Conservation (phyloP, 2,888 invertebrate species). For the Archips xylosteana region DNA sequence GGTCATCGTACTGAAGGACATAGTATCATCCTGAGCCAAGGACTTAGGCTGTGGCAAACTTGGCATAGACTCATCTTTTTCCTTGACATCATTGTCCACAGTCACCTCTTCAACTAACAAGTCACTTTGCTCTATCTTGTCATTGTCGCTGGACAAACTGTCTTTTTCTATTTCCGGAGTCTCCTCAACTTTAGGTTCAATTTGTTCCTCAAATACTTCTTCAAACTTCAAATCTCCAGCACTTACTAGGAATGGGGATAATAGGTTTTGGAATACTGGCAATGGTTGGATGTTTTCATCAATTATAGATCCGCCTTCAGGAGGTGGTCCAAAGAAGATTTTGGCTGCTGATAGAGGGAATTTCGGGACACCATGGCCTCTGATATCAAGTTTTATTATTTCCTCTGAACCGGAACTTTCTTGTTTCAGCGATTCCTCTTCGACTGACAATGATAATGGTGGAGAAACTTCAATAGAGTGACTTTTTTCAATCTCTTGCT, state of each 20-base stretch:
- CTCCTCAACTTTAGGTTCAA: constrained; percentile 53
- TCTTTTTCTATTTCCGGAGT: constrained; percentile 55
- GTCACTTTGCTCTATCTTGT: constrained; percentile 70
- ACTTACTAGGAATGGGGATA: constrained; percentile 75
- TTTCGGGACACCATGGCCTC: constrained; percentile 74
- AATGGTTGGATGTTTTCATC: constrained; percentile 62
- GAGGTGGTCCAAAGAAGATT: constrained; percentile 79
- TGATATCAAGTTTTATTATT: constrained; percentile 79
- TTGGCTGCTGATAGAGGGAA: constrained; percentile 68
- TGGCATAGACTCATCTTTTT: constrained; percentile 58
- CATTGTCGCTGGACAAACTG: constrained; percentile 58
- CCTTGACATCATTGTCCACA: constrained; percentile 63
- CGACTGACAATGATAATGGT: constrained; percentile 40
- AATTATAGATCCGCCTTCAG: constrained; percentile 69
- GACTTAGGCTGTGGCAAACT: constrained; percentile 65
- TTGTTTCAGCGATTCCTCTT: constrained; percentile 55
- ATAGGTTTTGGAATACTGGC: constrained; percentile 69
- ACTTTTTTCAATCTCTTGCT: constrained; percentile 52
- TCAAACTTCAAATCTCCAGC: constrained; percentile 65
- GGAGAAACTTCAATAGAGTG: constrained; percentile 48
- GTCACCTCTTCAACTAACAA: constrained; percentile 75
- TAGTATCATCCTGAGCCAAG: constrained; percentile 68
- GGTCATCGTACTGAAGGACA: constrained; percentile 85
- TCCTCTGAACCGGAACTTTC: constrained; percentile 76
- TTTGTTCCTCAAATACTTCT: constrained; percentile 60